Conservation (phyloP, 30 jellyfish, hydroid and myxozoan species). For the Aurelia coerulea region DNA sequence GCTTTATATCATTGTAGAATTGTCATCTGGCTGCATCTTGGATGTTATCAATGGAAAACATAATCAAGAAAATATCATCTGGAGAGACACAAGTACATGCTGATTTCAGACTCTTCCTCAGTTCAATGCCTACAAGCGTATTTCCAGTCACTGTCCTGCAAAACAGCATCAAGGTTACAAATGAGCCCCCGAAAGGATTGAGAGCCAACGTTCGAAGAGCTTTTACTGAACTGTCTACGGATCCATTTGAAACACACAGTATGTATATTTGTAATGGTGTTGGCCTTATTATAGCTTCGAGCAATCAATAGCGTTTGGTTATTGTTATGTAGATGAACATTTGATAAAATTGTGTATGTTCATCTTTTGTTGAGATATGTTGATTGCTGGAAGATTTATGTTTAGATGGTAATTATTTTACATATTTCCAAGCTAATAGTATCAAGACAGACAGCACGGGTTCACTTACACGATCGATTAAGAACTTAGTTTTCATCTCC, state of each 20-base stretch:
- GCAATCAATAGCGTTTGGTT: too few species aligned
- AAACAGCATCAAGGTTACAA: slow-evolving; percentile 96
- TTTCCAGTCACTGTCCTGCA: slow-evolving; percentile 96
- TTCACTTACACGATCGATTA: too few species aligned
- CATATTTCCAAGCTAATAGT: too few species aligned
- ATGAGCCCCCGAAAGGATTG: slow-evolving; percentile 98
- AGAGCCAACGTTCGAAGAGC: slow-evolving; percentile 95
- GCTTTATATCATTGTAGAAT: slow-evolving; percentile 34
- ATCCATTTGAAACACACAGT: slow-evolving; percentile 90
- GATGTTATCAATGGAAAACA: slow-evolving; percentile 95
- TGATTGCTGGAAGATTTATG: too few species aligned
- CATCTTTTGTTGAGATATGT: too few species aligned
- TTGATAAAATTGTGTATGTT: too few species aligned
- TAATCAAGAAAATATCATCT: slow-evolving; percentile 78
- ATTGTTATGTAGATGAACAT: too few species aligned
- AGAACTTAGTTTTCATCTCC: too few species aligned
- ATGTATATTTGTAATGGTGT: background rate
- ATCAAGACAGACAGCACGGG: too few species aligned
- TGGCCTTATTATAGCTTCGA: too few species aligned
- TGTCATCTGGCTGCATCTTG: slow-evolving; percentile 99
- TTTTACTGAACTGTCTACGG: slow-evolving; percentile 83
- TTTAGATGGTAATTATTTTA: too few species aligned
- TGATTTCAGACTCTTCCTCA: slow-evolving; percentile 87
- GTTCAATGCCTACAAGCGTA: slow-evolving; percentile 97
- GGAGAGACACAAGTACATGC: slow-evolving; percentile 87